Percentiles rank a stretch among this genome's conserved stretches.
Evolutionary conservation across 2,888 invertebrate genomes (phyloP).

Genomic region (Oasisia sp.): DNA sequence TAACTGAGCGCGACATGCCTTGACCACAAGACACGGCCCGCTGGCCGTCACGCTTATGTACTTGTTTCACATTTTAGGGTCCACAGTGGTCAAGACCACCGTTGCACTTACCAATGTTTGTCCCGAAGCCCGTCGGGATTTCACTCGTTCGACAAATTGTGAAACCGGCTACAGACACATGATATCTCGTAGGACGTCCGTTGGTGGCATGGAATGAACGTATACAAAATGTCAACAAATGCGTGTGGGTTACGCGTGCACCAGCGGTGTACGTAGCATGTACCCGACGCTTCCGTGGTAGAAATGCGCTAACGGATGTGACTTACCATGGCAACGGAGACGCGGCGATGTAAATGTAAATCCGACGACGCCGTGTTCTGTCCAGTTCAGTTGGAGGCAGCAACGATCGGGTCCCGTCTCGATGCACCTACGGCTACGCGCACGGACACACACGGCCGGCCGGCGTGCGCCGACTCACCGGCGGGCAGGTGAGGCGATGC

Average conservation of each 20-base stretch:
- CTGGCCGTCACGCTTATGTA: too few relatives aligned
- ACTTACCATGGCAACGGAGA: not conserved
- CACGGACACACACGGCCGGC: not conserved
- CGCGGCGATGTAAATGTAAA: conserved; percentile 7
- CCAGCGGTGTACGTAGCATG: not conserved
- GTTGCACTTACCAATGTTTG: too few relatives aligned
- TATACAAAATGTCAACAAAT: not conserved
- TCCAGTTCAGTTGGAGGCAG: not conserved
- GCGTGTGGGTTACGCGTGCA: not conserved
- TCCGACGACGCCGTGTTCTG: not conserved
- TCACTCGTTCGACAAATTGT: too few relatives aligned
- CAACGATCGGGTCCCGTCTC: not conserved
- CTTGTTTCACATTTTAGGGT: too few relatives aligned
- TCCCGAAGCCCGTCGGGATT: too few relatives aligned
- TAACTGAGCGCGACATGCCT: too few relatives aligned
- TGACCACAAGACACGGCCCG: too few relatives aligned
- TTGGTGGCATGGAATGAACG: not conserved
- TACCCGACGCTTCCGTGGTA: too few relatives aligned
- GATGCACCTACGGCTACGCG: not conserved
- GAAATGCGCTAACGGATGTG: not conserved
- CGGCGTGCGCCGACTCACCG: not conserved
- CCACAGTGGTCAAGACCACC: too few relatives aligned
- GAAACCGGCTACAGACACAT: not conserved
- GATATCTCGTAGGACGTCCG: not conserved
- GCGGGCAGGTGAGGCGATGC: not conserved